Base-by-base conservation (phyloP, 2,113 vertebrate species). In the Machaerirhynchus nigripectus region DNA sequence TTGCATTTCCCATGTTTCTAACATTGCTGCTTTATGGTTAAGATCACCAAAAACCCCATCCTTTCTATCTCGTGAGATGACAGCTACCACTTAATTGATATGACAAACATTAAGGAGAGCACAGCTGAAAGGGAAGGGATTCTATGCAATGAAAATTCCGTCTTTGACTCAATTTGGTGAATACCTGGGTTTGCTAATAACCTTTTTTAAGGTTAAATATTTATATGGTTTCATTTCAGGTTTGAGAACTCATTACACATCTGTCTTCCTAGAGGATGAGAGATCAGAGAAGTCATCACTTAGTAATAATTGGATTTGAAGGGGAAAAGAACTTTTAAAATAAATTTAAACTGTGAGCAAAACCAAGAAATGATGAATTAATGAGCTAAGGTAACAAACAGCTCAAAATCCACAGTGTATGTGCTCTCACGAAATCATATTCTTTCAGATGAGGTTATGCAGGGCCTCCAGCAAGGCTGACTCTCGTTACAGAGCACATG, bases 201-300 rank as follows among this genome's bases (percentile, higher is more conserved):
- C 26, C 59, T 61, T 90, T 86, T 64, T 70, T 63, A 60, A 65
- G 31, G 47, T 94, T 94, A 95, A 92, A 71, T 89, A 93, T 93
- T 96, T 80, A 92, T 83, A 71, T 11, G 30, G 49, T 49, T 94
- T 94, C 56, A 18, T 39, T 86, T 93, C 39, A 63, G 61, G 44
- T 59, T 70, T 94, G 52, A 84, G 88, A 90, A 68, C 37, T 87
- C 64, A 71, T 92, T 90, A 90, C 44, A 71, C 11, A 77, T 18
- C 23, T 84, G 56, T 73, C n/a, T 31, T 87, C 68, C 37, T 50
- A 37, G 35, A 60, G n/a, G 16, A 88, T 49, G 52, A 63, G 39
- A 80, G 71, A 93, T 74, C 23, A 67, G 61, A 77, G 64, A 78
- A 91, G 42, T 33, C 4, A 1, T 61, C 70, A 67, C 8, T n/a